Evolutionary conservation across 2,888 invertebrate genomes (phyloP).

Genomic region (Folsomia candida): DNA sequence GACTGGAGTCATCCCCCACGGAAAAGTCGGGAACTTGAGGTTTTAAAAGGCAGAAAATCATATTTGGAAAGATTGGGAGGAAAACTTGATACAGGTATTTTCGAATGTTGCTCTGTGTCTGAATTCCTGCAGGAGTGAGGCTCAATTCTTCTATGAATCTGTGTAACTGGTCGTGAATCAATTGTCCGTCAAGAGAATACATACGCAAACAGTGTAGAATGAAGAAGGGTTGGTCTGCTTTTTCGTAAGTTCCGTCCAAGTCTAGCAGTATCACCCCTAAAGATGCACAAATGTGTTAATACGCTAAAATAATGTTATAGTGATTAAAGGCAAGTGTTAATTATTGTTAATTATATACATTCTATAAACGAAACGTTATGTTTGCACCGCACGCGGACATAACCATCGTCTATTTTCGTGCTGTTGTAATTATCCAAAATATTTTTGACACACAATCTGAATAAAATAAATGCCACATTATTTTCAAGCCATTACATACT

Average conservation of each 20-base stretch:
- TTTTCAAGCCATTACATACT: no score
- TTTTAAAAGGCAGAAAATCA: background rate
- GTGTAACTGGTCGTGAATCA: background rate
- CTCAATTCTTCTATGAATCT: background rate
- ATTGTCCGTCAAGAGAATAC: background rate
- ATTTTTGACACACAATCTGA: background rate
- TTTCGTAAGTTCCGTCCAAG: background rate
- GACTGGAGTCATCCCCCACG: background rate
- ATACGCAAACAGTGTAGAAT: background rate
- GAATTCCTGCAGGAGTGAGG: background rate
- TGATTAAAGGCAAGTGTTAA: background rate
- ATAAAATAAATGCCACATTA: no score
- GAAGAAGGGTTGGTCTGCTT: background rate
- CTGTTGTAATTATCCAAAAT: background rate
- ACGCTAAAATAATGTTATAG: background rate
- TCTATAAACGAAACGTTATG: background rate
- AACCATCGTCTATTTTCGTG: background rate
- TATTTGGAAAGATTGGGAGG: background rate
- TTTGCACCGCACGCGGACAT: background rate
- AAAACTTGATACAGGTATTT: background rate
- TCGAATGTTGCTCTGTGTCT: background rate
- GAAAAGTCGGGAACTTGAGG: background rate
- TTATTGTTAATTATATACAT: background rate
- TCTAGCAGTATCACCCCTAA: constrained; percentile 7
- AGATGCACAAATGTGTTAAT: background rate